A percentile compares a stretch with the other conserved stretches of the same genome.
Conservation (phyloP, 2,888 invertebrate genomes). For the Andrena haemorrhoa region DNA sequence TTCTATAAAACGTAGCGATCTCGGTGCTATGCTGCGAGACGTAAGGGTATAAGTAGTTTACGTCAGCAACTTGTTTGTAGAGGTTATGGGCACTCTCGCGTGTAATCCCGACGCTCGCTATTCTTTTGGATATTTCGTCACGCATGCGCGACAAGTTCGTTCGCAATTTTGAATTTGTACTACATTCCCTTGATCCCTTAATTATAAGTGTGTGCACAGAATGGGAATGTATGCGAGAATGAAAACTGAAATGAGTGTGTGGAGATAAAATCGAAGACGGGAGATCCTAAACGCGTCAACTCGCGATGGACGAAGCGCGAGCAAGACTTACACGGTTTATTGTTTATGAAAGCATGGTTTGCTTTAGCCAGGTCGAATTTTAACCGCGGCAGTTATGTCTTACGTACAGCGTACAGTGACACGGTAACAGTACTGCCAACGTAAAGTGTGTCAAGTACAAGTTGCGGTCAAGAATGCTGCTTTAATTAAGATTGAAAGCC, state of each 20-base stretch:
- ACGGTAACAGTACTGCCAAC: conserved; percentile 57
- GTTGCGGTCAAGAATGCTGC: conserved; percentile 30
- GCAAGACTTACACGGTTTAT: not conserved
- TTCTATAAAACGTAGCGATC: not conserved
- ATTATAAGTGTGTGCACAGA: not conserved
- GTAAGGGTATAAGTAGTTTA: not conserved
- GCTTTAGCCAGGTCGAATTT: conserved; percentile 5
- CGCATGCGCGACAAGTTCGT: conserved; percentile 36
- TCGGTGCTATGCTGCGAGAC: no score
- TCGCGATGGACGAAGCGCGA: no score
- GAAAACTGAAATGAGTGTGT: no score
- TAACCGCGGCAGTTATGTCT: conserved; percentile 15
- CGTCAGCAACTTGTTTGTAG: not conserved
- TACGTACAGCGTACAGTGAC: not conserved
- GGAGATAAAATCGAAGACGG: no score
- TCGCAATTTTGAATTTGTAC: not conserved
- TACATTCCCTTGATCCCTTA: not conserved
- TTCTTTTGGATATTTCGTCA: conserved; percentile 4
- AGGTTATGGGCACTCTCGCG: conserved; percentile 37
- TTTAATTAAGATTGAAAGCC: conserved; percentile 37
- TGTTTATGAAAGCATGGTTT: not conserved
- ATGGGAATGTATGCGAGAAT: no score
- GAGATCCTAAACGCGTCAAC: no score
- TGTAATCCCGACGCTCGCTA: not conserved
- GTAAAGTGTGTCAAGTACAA: conserved; percentile 62